Evolutionary conservation across 2,797 vertebrate species (phyloP), one percentile per base, ranked within the genome.

Genomic region (Natrix natrix): DNA sequence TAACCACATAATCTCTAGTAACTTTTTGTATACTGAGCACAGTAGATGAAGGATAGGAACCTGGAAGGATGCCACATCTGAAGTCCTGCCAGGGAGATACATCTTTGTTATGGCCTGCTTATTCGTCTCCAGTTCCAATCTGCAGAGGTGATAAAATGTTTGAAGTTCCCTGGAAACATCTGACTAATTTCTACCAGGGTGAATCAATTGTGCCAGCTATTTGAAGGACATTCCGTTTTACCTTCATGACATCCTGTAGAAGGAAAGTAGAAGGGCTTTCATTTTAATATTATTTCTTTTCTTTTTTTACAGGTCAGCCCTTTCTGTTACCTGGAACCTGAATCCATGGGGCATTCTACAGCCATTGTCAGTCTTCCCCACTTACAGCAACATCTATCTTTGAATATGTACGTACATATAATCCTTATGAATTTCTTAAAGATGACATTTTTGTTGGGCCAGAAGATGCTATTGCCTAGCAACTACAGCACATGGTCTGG

Each of bases 401-500:
- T 97, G 5, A 97, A 98, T 57, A 97, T 98, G 98, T 98, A 96
- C 93, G 98, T 98, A 95, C 28, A 61, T 94, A 7, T 5, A 17
- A 63, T 86, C 56, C 57, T 91, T 63, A 32, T 91, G 89, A n/a
- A 56, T 86, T 63, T 20, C 74, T 20, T 86, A 13, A 24, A 48
- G 66, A 89, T 59, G 54, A 61, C 52, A 16, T 63, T 57, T 87
- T 86, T 91, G 32, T 59, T 20, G 16, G 66, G 87, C 37, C 43
- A 12, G 16, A 60, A 93, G 69, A 63, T 86, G 87, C 17, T 55
- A 87, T 86, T 93, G 37, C 87, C 87, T 91, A 93, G 87, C 90
- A 93, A 93, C 48, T 26, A 32, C 43, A 56, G 32, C 32, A 54
- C 32, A 56, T 43, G 13, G 13, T 52, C 37, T 87, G 63, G 3